Evolutionary conservation across 2,797 vertebrate genomes (phyloP).

Genomic region (Mormyrops boulengeri): DNA sequence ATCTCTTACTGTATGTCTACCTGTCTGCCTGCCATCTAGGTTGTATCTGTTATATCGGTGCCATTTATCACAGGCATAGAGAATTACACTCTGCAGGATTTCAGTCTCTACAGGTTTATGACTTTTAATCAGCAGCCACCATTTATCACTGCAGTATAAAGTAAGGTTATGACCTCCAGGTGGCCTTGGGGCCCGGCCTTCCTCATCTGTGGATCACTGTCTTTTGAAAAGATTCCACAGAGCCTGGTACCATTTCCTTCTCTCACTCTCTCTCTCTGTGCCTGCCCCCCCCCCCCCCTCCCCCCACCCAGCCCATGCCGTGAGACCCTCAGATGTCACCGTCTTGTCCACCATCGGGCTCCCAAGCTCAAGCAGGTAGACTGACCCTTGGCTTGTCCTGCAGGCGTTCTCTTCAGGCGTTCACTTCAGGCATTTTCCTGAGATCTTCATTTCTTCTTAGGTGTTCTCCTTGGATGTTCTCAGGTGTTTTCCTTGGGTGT

Average conservation of each 20-base stretch:
- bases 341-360: conserved; percentile 44
- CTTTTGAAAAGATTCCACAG: neutral
- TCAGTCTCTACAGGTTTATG: neutral
- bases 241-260: neutral
- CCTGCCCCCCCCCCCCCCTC: neutral
- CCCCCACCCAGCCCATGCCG: conserved; percentile 46
- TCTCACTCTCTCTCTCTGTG: neutral
- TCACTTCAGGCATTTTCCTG: no score
- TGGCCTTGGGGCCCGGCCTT: neutral
- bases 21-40: neutral
- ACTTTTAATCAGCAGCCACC: neutral
- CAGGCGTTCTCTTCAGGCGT: no score
- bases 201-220: neutral
- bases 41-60: neutral
- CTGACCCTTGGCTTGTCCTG: neutral
- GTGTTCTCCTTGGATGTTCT: neutral
- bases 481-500: neutral
- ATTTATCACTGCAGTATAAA: neutral
- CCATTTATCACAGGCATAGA: neutral
- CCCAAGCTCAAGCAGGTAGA: conserved; percentile 45
- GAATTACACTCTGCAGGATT: neutral
- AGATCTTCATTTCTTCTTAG: neutral
- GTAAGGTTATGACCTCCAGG: neutral
- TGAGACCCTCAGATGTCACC: conserved; percentile 48
- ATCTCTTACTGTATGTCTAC: neutral